Evolutionary conservation across 2,888 invertebrate species (phyloP).

Genomic region (Ypsolopha sequella): DNA sequence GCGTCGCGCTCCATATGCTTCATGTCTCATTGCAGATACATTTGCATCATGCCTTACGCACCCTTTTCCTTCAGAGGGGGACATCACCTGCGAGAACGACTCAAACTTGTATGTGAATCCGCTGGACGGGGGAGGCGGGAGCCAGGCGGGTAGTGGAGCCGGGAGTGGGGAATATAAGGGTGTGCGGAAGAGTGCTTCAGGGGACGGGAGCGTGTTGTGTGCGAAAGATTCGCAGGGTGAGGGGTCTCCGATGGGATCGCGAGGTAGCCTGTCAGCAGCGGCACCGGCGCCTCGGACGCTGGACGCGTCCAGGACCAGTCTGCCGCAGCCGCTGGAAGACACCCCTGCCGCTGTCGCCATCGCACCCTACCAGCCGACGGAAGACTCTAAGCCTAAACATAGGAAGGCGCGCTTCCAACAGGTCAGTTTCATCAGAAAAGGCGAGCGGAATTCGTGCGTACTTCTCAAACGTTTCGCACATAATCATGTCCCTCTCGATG

Average conservation of each 20-base stretch:
- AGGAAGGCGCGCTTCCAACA: constrained; percentile 90
- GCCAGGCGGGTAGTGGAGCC: constrained; percentile 34
- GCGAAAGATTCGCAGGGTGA: constrained; percentile 67
- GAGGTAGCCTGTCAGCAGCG: constrained; percentile 55
- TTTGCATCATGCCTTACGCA: constrained; percentile 97
- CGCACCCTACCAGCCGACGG: constrained; percentile 69
- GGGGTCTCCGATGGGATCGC: constrained; percentile 58
- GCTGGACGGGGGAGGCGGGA: constrained; percentile 75
- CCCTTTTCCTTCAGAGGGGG: constrained; percentile 90
- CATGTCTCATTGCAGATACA: constrained; percentile 86
- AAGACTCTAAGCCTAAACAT: constrained; percentile 78
- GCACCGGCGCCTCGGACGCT: constrained; percentile 22
- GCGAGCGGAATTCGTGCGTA: no score
- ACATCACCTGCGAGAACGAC: constrained; percentile 77
- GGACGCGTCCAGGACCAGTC: constrained; percentile 54
- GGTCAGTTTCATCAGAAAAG: constrained; percentile 47
- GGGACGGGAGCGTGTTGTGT: constrained; percentile 79
- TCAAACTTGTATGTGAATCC: constrained; percentile 92
- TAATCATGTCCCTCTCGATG: no score
- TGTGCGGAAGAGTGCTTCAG: constrained; percentile 85
- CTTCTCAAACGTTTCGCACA: no score
- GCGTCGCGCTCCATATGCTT: constrained; percentile 56
- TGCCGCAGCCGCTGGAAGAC: constrained; percentile 48
- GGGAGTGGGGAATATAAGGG: constrained; percentile 58
- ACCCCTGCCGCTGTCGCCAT: constrained; percentile 53